Conservation (phyloP, 1,140 invertebrate species). For the Hestina assimilis region DNA sequence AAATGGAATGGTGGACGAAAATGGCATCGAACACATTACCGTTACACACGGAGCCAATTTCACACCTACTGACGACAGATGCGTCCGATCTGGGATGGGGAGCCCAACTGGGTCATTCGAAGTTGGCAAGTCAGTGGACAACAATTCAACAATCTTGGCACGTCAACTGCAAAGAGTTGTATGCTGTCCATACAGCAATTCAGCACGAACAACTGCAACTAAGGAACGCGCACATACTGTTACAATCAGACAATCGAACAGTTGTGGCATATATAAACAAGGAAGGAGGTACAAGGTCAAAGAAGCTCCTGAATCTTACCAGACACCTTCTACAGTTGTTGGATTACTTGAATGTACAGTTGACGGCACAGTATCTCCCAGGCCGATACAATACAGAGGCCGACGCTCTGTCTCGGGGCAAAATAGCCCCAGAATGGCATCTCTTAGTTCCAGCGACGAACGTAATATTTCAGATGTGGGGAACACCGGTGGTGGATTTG, state of each 20-base stretch:
- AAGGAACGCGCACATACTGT: constrained; percentile 25
- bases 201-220: constrained; percentile 24
- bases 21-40: constrained; percentile 9
- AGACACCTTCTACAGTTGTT: constrained; percentile 35
- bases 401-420: constrained; percentile 17
- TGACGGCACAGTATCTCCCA: constrained; percentile 16
- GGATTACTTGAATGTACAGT: constrained; percentile 31
- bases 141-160: constrained; percentile 35
- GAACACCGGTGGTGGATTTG: constrained; percentile 44
- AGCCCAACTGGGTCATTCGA: constrained; percentile 17
- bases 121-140: constrained; percentile 27
- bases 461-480: constrained; percentile 37
- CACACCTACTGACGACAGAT: constrained; percentile 26
- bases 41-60: constrained; percentile 28
- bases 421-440: constrained; percentile 15
- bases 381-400: constrained; percentile 32
- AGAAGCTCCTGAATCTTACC: constrained; percentile 40
- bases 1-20: constrained; percentile 22
- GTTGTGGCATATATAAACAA: constrained; percentile 49
- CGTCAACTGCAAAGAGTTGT: constrained; percentile 48
- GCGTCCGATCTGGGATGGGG: constrained; percentile 22
- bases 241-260: constrained; percentile 54
- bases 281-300: constrained; percentile 50
- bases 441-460: background rate
- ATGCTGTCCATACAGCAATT: constrained; percentile 39